phyloP scores from a whole-genome alignment of 2,888 invertebrate genomes.

The Lasioglossum zephyrum region DNA sequence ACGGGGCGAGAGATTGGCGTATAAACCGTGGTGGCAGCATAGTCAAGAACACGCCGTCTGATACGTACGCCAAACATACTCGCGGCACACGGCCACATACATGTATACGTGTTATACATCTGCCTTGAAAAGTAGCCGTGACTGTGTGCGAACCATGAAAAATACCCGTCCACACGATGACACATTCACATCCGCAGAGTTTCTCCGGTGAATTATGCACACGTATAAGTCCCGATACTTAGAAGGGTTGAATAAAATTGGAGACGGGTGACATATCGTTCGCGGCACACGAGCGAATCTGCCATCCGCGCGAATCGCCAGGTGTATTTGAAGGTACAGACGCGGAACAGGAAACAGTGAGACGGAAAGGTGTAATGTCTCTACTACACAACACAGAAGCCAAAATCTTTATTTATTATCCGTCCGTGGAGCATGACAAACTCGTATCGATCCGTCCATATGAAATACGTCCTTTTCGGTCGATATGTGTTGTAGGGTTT shows the following conservation, averaged over 20 bases:
- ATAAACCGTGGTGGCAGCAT: conserved; percentile 33
- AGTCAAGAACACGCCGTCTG: conserved; percentile 32
- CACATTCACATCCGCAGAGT: too few species aligned
- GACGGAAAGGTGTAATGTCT: background rate
- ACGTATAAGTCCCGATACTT: background rate
- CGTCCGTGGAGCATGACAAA: too few species aligned
- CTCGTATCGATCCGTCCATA: too few species aligned
- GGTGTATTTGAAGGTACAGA: conserved; percentile 12
- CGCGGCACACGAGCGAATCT: background rate
- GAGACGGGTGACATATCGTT: background rate
- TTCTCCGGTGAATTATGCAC: background rate
- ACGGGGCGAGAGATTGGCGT: conserved; percentile 39
- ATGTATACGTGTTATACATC: background rate
- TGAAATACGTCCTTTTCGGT: too few species aligned
- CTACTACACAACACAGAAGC: too few species aligned
- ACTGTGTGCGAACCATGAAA: too few species aligned
- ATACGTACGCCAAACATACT: conserved; percentile 12
- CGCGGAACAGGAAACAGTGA: background rate
- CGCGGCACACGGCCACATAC: background rate
- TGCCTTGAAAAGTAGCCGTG: too few species aligned
- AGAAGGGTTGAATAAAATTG: conserved; percentile 21
- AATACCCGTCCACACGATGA: too few species aligned
- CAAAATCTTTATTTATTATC: too few species aligned
- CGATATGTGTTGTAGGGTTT: too few species aligned
- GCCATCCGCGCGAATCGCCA: background rate